These are phyloP conservation scores for Chondrosia reniformis DNA, from an alignment of 37 sponge, comb jelly and placozoan species.

Conservation along the genomic window DNA sequence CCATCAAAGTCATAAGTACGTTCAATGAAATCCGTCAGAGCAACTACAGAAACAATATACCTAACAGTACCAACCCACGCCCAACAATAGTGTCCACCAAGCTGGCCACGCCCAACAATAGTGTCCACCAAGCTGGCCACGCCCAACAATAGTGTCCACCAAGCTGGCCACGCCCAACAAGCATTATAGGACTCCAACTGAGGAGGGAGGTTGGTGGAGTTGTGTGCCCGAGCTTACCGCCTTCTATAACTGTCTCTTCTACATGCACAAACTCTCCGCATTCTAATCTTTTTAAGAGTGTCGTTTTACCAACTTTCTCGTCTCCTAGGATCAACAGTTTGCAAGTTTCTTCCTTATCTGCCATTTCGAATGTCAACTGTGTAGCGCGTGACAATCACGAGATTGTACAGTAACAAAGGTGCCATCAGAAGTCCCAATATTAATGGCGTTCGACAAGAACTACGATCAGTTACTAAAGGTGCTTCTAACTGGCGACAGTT, in stretches of 20 bases:
- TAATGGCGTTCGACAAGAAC: slow-evolving; percentile 44
- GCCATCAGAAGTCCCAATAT: background rate
- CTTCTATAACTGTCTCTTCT: background rate
- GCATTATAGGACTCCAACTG: too few relatives aligned
- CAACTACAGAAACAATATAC: background rate
- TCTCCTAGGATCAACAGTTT: slow-evolving; percentile 69
- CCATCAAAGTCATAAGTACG: background rate
- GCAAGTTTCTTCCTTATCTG: slow-evolving; percentile 16
- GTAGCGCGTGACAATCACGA: too few relatives aligned
- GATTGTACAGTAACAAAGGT: too few relatives aligned
- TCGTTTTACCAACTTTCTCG: slow-evolving; percentile 66
- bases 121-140: too few relatives aligned
- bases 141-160: too few relatives aligned
- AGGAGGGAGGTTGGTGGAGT: too few relatives aligned
- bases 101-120: too few relatives aligned
- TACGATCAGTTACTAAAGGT: slow-evolving; percentile 81
- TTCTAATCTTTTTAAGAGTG: slow-evolving; percentile 58
- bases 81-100: too few relatives aligned
- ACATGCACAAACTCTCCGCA: slow-evolving; percentile 53
- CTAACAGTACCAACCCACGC: too few relatives aligned
- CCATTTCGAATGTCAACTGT: too few relatives aligned
- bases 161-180: too few relatives aligned
- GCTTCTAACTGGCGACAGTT: slow-evolving; percentile 86
- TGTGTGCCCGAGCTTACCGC: too few relatives aligned
- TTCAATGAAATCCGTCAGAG: background rate